Base-by-base conservation (phyloP, 2,888 invertebrate genomes). In the Caenorhabditis virilis region DNA sequence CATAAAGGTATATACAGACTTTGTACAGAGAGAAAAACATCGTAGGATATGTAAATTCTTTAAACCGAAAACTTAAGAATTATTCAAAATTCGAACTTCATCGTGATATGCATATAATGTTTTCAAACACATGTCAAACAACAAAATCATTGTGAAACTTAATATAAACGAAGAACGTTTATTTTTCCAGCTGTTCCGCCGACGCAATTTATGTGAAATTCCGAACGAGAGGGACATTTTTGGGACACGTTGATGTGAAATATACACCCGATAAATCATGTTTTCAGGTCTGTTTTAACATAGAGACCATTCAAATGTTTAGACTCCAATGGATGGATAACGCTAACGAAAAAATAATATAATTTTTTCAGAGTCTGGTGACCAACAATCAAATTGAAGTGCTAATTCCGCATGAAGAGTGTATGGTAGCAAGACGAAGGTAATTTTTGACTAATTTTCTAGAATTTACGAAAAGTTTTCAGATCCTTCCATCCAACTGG, bases 321-420 rank as follows among this genome's bases (percentile, higher is more conserved):
- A n/a, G n/a, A n/a, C n/a, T n/a, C n/a, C n/a, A n/a, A n/a, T n/a
- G n/a, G n/a, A n/a, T n/a, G n/a, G n/a, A n/a, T n/a, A n/a, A n/a
- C n/a, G 5, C 20, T 47, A 30, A 41, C 20, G 15, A 45, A 16
- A 20, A 36, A 22, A 36, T 23, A 13, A 16, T 18, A 23, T 36
- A 9, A n/a, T 18, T 30, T 27, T 43, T 58, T n/a, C 46, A 72
- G 69, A 74, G 75, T 15, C 66, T 79, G 20, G 76, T 79, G 26
- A 79, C 79, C 13, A 78, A 78, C 58, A 79, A 78, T 51, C 79
- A 79, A 64, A 74, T 79, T 23, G 79, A 79, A 39, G 57, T 79
- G 13, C 63, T 78, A 18, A 67, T 79, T 42, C 79, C 79, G 27
- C 79, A 79, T 45, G 74, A 78, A 52, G 79, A 78, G 47, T 78